Conservation (phyloP, 2,888 invertebrate genomes). For the Eupeodes luniger region DNA sequence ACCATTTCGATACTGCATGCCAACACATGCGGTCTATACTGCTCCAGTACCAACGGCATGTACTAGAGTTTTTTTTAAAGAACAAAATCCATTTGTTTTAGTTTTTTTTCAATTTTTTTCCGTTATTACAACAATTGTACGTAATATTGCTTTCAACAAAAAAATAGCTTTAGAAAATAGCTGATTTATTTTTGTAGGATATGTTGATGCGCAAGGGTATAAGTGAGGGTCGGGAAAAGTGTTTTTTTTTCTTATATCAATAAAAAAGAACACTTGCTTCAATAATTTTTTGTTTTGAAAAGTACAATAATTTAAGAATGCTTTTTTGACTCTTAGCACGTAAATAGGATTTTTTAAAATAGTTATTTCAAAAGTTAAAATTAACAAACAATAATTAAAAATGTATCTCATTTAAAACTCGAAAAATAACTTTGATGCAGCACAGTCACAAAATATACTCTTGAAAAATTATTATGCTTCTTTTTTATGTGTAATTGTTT, state of each 20-base stretch:
- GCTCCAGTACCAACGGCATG: slow-evolving; percentile 87
- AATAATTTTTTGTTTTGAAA: not conserved
- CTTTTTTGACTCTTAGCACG: slow-evolving; percentile 13
- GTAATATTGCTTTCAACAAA: slow-evolving; percentile 23
- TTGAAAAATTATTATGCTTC: slow-evolving; percentile 10
- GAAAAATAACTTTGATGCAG: slow-evolving; percentile 11
- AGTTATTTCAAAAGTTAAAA: slow-evolving; percentile 3
- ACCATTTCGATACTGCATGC: slow-evolving; percentile 86
- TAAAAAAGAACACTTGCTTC: slow-evolving; percentile 10
- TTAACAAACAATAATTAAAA: not conserved
- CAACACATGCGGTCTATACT: slow-evolving; percentile 87
- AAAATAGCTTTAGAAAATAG: slow-evolving; percentile 27
- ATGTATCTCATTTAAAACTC: slow-evolving; percentile 3
- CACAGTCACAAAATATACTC: slow-evolving; percentile 14
- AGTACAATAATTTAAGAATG: slow-evolving; percentile 18
- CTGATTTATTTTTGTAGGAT: slow-evolving; percentile 29
- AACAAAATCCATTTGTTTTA: slow-evolving; percentile 18
- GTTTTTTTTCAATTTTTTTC: slow-evolving; percentile 29
- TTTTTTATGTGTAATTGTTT: not conserved
- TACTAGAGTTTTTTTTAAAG: slow-evolving; percentile 80
- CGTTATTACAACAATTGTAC: slow-evolving; percentile 10
- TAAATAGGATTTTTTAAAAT: slow-evolving; percentile 15
- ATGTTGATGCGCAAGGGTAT: slow-evolving; percentile 21
- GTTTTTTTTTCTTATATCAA: not conserved
- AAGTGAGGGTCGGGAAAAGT: slow-evolving; percentile 3